Base-by-base conservation (phyloP, 2,113 vertebrate genomes). In the Gobio gobio region DNA sequence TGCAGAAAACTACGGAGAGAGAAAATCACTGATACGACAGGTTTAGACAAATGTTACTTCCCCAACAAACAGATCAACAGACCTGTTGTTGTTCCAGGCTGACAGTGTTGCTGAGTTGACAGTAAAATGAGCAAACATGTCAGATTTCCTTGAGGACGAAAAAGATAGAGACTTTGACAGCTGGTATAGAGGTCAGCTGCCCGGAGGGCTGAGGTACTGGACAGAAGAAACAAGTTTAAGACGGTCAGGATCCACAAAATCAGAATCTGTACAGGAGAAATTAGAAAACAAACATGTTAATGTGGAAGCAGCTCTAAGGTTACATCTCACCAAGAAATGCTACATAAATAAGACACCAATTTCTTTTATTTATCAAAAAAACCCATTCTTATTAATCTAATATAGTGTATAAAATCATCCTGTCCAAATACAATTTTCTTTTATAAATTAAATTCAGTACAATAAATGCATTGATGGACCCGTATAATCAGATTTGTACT, bases 161-260 rank as follows among this genome's bases (percentile, higher is more conserved):
- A 29, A 81, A 43, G 59, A 54, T 24, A 59, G 72, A 70, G 16
- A 24, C 45, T 58, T 10, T 56, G 80, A 59, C 74, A 78, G 74
- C 75, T 87, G 75, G 74, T 83, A 58, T 24, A 43, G 20, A 7
- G 36, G 43, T 72, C 36, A 86, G 82, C 82, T 80, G 82, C 77
- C 76, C 24, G 8, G 51, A 64, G 18, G 24, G n/a, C 43, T 56
- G n/a, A 56, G 51, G 22, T 78, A 85, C 51, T 72, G 51, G 56
- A 87, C 7, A 3, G n/a, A 45, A 64, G 6, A 47, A 80, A 63
- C n/a, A 3, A 64, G 13, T 26, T 43, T n/a, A 56, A 54, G 22
- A 7, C 22, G 12, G 45, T 24, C 74, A 29, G 75, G 45, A 78
- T 56, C 33, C 63, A 70, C 14, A 70, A 26, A 63, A 13, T 33